Conservation (phyloP, 1,140 invertebrate genomes). For the Drosophila tristis region DNA sequence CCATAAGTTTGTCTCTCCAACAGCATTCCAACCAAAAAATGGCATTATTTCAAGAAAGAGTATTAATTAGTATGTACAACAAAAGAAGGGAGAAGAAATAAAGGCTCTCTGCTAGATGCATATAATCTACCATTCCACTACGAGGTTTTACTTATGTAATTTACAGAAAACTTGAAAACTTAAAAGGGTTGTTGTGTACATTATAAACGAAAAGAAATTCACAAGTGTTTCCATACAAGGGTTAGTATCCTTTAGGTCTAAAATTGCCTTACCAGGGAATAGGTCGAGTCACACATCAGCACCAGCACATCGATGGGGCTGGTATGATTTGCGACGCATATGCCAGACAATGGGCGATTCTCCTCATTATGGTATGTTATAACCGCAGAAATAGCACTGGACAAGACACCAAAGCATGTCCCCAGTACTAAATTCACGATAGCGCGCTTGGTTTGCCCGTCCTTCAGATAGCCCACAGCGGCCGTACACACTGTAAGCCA, state of each 20-base stretch:
- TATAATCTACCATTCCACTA: no score
- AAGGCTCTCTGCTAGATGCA: no score
- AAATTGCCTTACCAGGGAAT: slow-evolving; percentile 93
- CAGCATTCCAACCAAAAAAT: no score
- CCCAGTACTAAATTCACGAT: slow-evolving; percentile 92
- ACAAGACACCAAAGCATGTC: slow-evolving; percentile 95
- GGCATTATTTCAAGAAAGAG: no score
- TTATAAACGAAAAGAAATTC: slow-evolving; percentile 32
- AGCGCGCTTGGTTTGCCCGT: slow-evolving; percentile 90
- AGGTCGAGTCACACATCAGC: slow-evolving; percentile 98
- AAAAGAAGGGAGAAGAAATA: no score
- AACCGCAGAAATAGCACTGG: slow-evolving; percentile 94
- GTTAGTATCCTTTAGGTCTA: slow-evolving; percentile 28
- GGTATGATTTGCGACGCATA: slow-evolving; percentile 99
- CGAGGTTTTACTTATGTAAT: no score
- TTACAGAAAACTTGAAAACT: no score
- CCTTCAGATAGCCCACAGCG: slow-evolving; percentile 92
- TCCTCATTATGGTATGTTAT: slow-evolving; percentile 95
- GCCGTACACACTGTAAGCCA: slow-evolving; percentile 93
- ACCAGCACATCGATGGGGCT: slow-evolving; percentile 99
- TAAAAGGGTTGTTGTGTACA: no score
- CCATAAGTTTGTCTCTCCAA: no score
- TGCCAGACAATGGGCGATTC: slow-evolving; percentile 92
- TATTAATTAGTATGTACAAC: no score
- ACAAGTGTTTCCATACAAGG: slow-evolving; percentile 23